A percentile compares a stretch with the other conserved stretches of the same genome.
Evolutionary conservation across 2,797 vertebrate species (phyloP).

Genomic region (Crocodylus rhombifer): DNA sequence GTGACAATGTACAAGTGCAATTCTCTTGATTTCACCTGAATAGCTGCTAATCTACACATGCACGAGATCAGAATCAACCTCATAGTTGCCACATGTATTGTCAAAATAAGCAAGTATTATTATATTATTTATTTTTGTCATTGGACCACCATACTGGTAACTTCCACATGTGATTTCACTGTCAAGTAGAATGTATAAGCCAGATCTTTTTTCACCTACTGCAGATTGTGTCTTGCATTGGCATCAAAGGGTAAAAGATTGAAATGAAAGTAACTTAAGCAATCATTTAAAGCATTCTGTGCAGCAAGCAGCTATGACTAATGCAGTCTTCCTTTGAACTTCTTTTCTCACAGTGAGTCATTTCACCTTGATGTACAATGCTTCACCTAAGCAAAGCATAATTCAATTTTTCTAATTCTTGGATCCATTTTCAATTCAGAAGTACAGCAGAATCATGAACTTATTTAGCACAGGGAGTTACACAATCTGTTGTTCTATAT

Average conservation of each 20-base stretch:
- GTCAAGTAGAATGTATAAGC: background rate
- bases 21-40: background rate
- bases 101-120: background rate
- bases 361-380: background rate
- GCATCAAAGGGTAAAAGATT: background rate
- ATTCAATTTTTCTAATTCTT: constrained; percentile 10
- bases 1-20: background rate
- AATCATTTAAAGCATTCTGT: constrained; percentile 19
- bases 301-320: constrained; percentile 40
- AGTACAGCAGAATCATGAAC: constrained; percentile 1
- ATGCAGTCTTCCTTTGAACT: constrained; percentile 9
- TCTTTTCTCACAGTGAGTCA: background rate
- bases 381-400: constrained; percentile 41
- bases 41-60: too few relatives aligned
- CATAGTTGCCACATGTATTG: background rate
- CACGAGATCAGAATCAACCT: background rate
- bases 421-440: constrained; percentile 34
- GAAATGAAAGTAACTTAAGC: constrained; percentile 18
- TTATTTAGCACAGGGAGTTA: constrained; percentile 14
- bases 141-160: background rate
- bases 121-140: background rate
- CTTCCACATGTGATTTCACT: background rate
- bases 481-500: background rate
- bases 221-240: background rate
- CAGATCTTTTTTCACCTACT: background rate